Conservation (phyloP, 92 coral and sea anemone genomes). For the Meandrina meandrites region DNA sequence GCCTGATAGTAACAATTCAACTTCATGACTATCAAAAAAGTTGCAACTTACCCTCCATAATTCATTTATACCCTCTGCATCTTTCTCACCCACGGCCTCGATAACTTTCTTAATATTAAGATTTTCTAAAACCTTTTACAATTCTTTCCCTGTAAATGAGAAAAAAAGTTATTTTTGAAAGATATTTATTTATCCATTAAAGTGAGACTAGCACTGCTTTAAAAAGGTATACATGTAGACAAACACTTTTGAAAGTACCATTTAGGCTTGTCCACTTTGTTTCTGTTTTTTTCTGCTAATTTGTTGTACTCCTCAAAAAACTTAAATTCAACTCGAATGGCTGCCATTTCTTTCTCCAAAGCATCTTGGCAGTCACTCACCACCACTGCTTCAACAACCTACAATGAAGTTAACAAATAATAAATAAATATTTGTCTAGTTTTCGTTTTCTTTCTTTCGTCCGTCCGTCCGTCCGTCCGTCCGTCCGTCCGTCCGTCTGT, state of each 20-base stretch:
- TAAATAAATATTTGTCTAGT: not conserved
- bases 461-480: no score
- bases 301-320: not conserved
- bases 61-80: conserved; percentile 13
- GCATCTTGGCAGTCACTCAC: not conserved
- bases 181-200: no score
- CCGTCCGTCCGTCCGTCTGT: no score
- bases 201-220: not conserved
- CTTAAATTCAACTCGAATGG: conserved; percentile 1
- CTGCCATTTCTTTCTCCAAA: not conserved
- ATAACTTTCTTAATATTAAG: conserved; percentile 11
- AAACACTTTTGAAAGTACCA: not conserved
- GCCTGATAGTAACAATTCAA: not conserved
- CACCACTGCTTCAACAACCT: conserved; percentile 12
- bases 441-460: not conserved
- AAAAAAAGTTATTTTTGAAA: not conserved
- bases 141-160: conserved; percentile 9
- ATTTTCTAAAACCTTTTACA: conserved; percentile 25
- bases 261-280: no score
- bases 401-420: not conserved
- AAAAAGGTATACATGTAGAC: not conserved
- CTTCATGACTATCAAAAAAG: not conserved
- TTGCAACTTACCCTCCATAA: conserved; percentile 19
- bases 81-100: not conserved
- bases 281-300: no score